These are phyloP conservation scores for Cephus pygmeus DNA, from an alignment of 2,888 invertebrate species.

Conservation along the genomic window DNA sequence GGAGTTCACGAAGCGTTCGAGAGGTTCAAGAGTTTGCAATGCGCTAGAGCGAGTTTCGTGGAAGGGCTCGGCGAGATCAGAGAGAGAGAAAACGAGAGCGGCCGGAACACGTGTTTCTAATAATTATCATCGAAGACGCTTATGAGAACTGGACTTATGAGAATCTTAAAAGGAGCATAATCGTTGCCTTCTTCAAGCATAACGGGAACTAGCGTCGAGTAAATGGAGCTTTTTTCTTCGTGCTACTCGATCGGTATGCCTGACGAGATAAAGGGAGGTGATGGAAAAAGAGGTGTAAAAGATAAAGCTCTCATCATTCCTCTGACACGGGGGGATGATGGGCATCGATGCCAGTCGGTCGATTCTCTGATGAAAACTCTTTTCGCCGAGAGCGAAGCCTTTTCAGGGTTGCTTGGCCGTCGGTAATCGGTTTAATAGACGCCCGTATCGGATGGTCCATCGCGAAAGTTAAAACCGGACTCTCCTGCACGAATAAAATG, in stretches of 20 bases:
- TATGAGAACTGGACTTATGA: slow-evolving; percentile 46
- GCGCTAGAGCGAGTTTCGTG: slow-evolving; percentile 42
- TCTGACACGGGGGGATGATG: background rate
- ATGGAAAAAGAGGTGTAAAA: background rate
- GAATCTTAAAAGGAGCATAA: slow-evolving; percentile 54
- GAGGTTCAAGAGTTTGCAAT: slow-evolving; percentile 30
- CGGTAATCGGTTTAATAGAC: slow-evolving; percentile 63
- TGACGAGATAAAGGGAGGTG: background rate
- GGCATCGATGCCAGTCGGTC: background rate
- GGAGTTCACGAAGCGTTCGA: too few relatives aligned
- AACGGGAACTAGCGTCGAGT: background rate
- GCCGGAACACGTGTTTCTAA: slow-evolving; percentile 54
- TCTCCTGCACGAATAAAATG: slow-evolving; percentile 50
- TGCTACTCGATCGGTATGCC: background rate
- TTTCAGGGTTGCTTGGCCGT: slow-evolving; percentile 49
- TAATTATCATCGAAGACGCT: slow-evolving; percentile 56
- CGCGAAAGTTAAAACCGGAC: slow-evolving; percentile 43
- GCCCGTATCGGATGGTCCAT: slow-evolving; percentile 35
- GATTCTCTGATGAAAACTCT: slow-evolving; percentile 35
- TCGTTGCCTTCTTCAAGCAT: slow-evolving; percentile 47
- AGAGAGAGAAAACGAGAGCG: slow-evolving; percentile 25
- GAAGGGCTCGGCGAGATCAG: slow-evolving; percentile 57
- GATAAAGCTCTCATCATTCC: background rate
- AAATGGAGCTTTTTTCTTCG: background rate
- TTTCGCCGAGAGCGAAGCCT: slow-evolving; percentile 42